Evolutionary conservation across 2,113 vertebrate species (phyloP).

Genomic region (Petrocephalus zakoni): DNA sequence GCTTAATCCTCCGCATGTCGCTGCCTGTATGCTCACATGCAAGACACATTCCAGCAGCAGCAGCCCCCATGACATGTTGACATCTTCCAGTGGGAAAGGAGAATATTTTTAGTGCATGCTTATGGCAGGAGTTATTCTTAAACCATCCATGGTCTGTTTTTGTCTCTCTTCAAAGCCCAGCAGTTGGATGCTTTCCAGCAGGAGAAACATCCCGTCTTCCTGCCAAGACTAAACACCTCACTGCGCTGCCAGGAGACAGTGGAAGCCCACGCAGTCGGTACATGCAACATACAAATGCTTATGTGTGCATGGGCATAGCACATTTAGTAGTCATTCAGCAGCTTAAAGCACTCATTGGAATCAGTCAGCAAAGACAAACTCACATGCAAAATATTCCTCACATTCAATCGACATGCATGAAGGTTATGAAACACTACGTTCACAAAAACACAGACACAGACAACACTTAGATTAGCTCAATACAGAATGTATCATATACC

Average conservation of each 20-base stretch:
- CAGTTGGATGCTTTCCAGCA: conserved; percentile 4
- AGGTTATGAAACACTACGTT: not conserved
- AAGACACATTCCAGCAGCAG: not conserved
- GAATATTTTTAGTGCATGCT: conserved; percentile 17
- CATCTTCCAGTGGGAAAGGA: not conserved
- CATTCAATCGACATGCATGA: not conserved
- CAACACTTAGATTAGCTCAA: not conserved
- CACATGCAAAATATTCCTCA: not conserved
- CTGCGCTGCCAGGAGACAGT: not conserved
- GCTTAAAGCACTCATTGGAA: not conserved
- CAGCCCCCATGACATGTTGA: not conserved
- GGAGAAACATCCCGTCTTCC: not conserved
- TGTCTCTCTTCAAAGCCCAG: not conserved
- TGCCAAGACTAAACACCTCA: not conserved
- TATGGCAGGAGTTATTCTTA: conserved; percentile 26
- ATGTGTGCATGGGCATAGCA: not conserved
- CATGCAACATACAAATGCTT: not conserved
- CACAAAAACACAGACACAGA: not conserved
- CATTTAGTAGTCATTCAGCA: not conserved
- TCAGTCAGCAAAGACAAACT: not conserved
- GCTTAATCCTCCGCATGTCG: not conserved
- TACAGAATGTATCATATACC: not conserved
- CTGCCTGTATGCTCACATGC: not conserved
- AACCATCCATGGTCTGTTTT: conserved; percentile 17
- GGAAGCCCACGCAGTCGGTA: not conserved